These are phyloP conservation scores for Hypocryptadius cinnamomeus DNA, from an alignment of 2,113 vertebrate genomes.

Conservation along the genomic window DNA sequence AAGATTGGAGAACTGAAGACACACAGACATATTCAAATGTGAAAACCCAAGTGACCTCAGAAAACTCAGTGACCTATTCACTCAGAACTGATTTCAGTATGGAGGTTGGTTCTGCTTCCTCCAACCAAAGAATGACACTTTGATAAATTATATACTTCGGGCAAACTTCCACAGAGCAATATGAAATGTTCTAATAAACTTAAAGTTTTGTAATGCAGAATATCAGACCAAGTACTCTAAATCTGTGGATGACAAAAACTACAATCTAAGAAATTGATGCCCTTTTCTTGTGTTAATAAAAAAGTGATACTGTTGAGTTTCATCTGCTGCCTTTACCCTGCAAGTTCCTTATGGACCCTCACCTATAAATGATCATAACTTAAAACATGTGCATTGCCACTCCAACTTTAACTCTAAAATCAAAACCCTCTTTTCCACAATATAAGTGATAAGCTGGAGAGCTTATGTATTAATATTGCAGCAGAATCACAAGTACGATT, in stretches of 20 bases:
- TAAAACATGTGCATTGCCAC: not conserved
- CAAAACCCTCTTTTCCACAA: not conserved
- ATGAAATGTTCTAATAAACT: not conserved
- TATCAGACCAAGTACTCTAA: not conserved
- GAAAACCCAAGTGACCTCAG: not conserved
- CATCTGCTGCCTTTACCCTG: not conserved
- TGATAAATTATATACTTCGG: not conserved
- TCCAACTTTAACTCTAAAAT: not conserved
- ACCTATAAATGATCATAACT: not conserved
- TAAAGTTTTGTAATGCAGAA: not conserved
- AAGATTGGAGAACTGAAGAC: not conserved
- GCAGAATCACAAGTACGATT: not conserved
- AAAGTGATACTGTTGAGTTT: not conserved
- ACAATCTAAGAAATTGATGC: not conserved
- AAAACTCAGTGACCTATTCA: not conserved
- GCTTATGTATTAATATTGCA: not conserved
- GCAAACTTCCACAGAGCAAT: not conserved
- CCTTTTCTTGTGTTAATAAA: not conserved
- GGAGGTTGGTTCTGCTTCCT: not conserved
- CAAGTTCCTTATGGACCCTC: not conserved
- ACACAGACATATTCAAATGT: not conserved
- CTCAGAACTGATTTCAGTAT: not conserved
- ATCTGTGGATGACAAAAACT: not conserved
- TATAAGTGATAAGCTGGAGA: fast-evolving
- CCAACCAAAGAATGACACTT: not conserved